Evolutionary conservation across 2,113 vertebrate species (phyloP), one percentile per base, ranked within the genome.

Genomic region (Misgurnus anguillicaudatus): DNA sequence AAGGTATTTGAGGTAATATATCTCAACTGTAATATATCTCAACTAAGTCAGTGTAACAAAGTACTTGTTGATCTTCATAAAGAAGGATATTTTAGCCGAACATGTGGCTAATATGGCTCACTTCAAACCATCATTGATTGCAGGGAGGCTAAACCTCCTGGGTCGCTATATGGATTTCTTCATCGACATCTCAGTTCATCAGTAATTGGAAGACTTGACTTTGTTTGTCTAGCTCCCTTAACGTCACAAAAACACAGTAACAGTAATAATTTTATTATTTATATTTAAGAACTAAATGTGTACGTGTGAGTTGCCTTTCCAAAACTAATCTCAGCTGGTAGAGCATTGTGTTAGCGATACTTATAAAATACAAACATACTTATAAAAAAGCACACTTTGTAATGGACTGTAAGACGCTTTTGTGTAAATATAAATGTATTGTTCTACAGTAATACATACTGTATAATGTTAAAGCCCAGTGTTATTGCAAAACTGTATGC

Each of bases 161-260:
- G 10, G 19, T 45, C 39, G 39, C 48, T 67, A 55, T 67, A 55
- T 24, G 10, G 11, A 58, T 51, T 53, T 36, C 57, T 58, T 58
- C 16, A 16, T 19, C 55, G 64, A 70, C 48, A 62, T 62, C 64
- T 8, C 36, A 17, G 63, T 74, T 58, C 21, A 66, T 55, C 48
- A 69, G 60, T 72, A 71, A 66, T 36, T 42, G 60, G 10, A 41
- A 57, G 21, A 14, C 6, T 0, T 21, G 9, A 45, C 13, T 48
- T 24, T 63, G 17, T 68, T 45, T n/a, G 45, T 69, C 21, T 38
- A 51, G 24, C 65, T 68, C 13, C 19, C 42, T 31, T 48, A 4
- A 71, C 14, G 16, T 41, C 2, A 13, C 47, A 13, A 51, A 51
- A 57, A n/a, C 1, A 19, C 5, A 51, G 47, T 57, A 3, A 19